Conservation (phyloP, 2,888 invertebrate species). For the Hanleya hanleyi region DNA sequence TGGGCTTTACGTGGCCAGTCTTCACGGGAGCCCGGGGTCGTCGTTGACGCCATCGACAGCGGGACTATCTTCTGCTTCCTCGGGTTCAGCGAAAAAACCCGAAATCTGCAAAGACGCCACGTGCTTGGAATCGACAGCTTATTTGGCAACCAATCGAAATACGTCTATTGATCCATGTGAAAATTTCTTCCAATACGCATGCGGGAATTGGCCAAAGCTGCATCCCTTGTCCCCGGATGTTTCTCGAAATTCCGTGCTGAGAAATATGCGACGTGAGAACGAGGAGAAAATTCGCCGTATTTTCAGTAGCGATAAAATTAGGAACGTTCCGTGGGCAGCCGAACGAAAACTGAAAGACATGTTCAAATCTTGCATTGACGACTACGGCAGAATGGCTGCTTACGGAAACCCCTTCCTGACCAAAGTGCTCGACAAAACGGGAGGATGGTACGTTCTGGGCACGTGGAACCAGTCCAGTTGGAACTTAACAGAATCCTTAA, state of each 20-base stretch:
- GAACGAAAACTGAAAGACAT: constrained; percentile 2
- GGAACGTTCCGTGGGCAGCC: neutral
- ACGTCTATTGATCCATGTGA: neutral
- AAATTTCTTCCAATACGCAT: constrained; percentile 4
- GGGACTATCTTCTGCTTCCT: neutral
- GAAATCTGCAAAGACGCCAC: neutral
- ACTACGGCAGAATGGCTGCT: neutral
- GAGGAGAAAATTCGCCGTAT: neutral
- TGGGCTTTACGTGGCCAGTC: neutral
- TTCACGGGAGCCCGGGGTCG: neutral
- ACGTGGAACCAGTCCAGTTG: constrained; percentile 36
- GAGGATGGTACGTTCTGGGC: constrained; percentile 12
- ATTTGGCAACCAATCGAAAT: neutral
- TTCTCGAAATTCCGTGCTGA: neutral
- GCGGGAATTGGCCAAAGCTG: neutral
- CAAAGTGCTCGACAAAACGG: neutral
- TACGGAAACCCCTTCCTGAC: neutral
- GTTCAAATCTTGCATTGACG: constrained; percentile 6
- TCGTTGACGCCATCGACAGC: neutral
- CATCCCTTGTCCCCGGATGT: neutral
- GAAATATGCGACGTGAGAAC: neutral
- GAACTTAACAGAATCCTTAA: constrained; percentile 44
- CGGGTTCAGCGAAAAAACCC: neutral
- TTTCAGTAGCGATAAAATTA: neutral
- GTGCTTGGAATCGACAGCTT: neutral